phyloP scores from a whole-genome alignment of 2,797 vertebrate genomes.

The Halcyon badia region DNA sequence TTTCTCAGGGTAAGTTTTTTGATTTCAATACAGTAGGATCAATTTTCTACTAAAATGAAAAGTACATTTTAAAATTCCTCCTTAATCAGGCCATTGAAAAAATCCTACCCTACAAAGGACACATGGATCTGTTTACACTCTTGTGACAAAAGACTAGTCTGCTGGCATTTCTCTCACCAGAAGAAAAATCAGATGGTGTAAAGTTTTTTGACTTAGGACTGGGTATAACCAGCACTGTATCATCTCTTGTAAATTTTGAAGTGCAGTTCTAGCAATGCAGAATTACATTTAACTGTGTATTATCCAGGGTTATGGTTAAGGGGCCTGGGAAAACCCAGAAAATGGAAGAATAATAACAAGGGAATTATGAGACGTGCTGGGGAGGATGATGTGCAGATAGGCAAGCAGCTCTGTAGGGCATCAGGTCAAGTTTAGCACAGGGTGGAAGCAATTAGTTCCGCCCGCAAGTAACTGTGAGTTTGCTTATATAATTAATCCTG shows the following conservation, averaged over 20 bases:
- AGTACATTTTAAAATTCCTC: background rate
- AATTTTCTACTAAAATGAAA: background rate
- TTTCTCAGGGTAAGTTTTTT: background rate
- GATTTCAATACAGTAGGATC: background rate
- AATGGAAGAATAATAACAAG: slow-evolving; percentile 59
- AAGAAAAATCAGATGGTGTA: background rate
- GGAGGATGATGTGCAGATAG: slow-evolving; percentile 49
- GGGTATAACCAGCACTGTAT: background rate
- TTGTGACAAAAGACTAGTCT: background rate
- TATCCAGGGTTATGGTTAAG: slow-evolving; percentile 40
- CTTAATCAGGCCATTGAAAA: slow-evolving; percentile 22
- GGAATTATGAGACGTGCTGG: slow-evolving; percentile 46
- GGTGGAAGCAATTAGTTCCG: slow-evolving; percentile 52
- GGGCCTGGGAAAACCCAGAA: slow-evolving; percentile 64
- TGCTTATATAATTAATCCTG: slow-evolving; percentile 31
- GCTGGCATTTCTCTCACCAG: slow-evolving; percentile 12
- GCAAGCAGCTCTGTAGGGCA: slow-evolving; percentile 43
- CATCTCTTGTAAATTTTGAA: slow-evolving; percentile 2
- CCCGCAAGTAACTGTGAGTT: slow-evolving; percentile 29
- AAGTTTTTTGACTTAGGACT: background rate
- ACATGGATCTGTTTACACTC: background rate
- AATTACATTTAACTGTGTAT: slow-evolving; percentile 9
- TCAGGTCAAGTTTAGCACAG: slow-evolving; percentile 55
- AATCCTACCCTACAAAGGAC: background rate
- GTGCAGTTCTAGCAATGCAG: background rate